Base-by-base conservation (phyloP, 2,797 vertebrate species). In the Brotula barbata region DNA sequence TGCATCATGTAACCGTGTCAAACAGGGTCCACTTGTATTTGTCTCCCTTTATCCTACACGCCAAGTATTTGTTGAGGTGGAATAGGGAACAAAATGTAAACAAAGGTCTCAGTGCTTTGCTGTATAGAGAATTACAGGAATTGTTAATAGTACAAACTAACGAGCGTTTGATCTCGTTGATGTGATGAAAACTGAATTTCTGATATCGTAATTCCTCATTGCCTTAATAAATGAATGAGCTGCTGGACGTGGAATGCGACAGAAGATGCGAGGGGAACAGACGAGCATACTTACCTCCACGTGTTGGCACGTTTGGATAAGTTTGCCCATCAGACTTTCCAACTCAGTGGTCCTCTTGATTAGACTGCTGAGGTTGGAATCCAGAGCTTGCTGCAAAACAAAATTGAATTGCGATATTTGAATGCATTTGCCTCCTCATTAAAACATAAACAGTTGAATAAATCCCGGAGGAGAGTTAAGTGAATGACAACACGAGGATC, bases 341-440 rank as follows among this genome's bases (percentile, higher is more conserved):
- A 99, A 90, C 87, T 99, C 97, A 21, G 94, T 95, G 86, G 97
- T 99, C 89, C 97, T 98, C 93, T 98, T 99, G 86, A 98, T 97
- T 87, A 99, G 92, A 85, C 85, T 96, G 88, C 93, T 93, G 81
- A 99, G 95, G 88, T 98, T 99, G 62, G 92, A 94, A 78, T 99
- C 96, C 89, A 99, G 85, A 69, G 94, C 94, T 91, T 99, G 96
- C 96, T 98, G 92, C 84, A 82, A 77, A 83, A 76, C 58, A 71
- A 73, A 89, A 79, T 71, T 72, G 66, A 83, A 83, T 78, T 55
- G 63, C 57, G 79, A 81, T 66, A 67, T 77, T 76, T 83, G 56
- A 73, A 83, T 74, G 71, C 66, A 62, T 33, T 20, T 39, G 31
- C 33, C 43, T 54, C 41, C 25, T 14, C 41, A 61, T 66, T 57